Evolutionary conservation across 30 jellyfish, hydroid and myxozoan species (phyloP), one percentile per base, ranked within the genome.

Genomic region (Sanderia malayensis): DNA sequence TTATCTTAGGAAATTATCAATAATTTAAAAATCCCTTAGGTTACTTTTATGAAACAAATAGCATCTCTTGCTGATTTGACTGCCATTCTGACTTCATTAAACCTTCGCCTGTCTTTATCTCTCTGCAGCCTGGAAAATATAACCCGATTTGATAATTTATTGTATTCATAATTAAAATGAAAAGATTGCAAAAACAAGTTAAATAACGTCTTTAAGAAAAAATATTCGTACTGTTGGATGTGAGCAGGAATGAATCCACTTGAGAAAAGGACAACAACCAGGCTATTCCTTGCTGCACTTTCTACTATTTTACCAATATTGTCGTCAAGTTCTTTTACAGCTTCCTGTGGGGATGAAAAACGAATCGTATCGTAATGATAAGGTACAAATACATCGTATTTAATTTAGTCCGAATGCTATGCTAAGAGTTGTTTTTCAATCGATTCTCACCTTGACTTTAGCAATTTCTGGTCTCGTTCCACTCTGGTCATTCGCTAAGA

Each of bases 31-130:
- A n/a, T n/a, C 61, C 71, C 68, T 41, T 49, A 41, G 11, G 79
- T 75, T 30, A 84, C 85, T 57, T 84, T 76, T 7, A 84, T 57
- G 53, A 84, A 84, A 58, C 89, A 57, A 22, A 84, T 27, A 33
- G 90, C 72, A 31, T 84, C 84, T 31, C 85, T 68, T 1, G 95
- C 95, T 52, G 45, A 57, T 41, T 61, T 69, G 8, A 84, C 78
- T 8, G 89, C 95, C 21, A 76, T 37, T 41, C 47, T 59, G 31
- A 75, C 89, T 46, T 58, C 89, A 17, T 58, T 81, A 17, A 59
- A 37, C 22, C 44, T 44, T 41, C 89, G 45, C 44, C 26, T 67
- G 47, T 58, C 73, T 73, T 73, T 72, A 34, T 83, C 82, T 37
- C 72, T 21, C 46, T 67, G 83, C 74, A 74, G 49, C 68, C 95